A percentile compares a stretch with the other conserved stretches of the same genome.
Conservation (phyloP, 2,888 invertebrate species). For the Sesia bembeciformis region DNA sequence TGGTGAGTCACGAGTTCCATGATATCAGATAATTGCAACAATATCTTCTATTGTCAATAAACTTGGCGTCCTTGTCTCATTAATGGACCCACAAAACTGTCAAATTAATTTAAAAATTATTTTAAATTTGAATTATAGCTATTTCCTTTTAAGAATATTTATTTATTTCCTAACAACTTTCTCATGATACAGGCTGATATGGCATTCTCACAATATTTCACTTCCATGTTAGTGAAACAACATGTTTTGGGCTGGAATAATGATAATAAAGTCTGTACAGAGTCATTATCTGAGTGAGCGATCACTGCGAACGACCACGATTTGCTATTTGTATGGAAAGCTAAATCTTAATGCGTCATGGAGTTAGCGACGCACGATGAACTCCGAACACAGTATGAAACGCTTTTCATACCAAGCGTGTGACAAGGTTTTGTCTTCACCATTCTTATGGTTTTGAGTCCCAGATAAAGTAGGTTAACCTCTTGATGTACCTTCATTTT, state of each 20-base stretch:
- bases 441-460: too few species aligned
- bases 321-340: slow-evolving; percentile 35
- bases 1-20: slow-evolving; percentile 51
- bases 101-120: background rate
- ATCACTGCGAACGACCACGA: slow-evolving; percentile 41
- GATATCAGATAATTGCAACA: slow-evolving; percentile 53
- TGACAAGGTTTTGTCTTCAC: too few species aligned
- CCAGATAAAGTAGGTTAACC: too few species aligned
- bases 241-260: slow-evolving; percentile 51
- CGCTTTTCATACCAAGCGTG: too few species aligned
- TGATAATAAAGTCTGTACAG: slow-evolving; percentile 44
- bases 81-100: background rate
- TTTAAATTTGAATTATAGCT: background rate
- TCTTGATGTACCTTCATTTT: too few species aligned
- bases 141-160: background rate
- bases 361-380: slow-evolving; percentile 40
- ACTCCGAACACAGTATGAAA: slow-evolving; percentile 2
- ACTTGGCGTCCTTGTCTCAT: slow-evolving; percentile 38
- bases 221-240: slow-evolving; percentile 41
- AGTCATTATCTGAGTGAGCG: slow-evolving; percentile 39
- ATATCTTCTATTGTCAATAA: slow-evolving; percentile 55
- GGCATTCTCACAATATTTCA: slow-evolving; percentile 34
- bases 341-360: slow-evolving; percentile 53
- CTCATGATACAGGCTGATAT: too few species aligned
- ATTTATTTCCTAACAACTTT: background rate